These are phyloP conservation scores for Phorcus lineatus DNA, from an alignment of 2,888 invertebrate genomes.

Conservation along the genomic window DNA sequence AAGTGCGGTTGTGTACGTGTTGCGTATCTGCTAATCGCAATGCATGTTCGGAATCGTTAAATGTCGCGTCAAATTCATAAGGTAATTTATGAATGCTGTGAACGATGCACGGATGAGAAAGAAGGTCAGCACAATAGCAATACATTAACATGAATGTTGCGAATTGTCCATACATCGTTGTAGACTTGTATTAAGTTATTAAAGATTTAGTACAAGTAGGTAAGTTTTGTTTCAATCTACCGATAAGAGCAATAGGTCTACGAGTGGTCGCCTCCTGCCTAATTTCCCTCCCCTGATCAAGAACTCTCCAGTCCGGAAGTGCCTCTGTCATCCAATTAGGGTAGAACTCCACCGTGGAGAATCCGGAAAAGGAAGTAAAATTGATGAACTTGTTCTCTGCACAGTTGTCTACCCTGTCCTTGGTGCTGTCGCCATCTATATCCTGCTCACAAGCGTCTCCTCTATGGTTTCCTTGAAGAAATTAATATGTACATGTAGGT, in stretches of 20 bases:
- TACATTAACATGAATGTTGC: too few relatives aligned
- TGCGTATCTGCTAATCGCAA: too few relatives aligned
- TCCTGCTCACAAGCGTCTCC: conserved; percentile 92
- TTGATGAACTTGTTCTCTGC: conserved; percentile 78
- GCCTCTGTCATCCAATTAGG: conserved; percentile 38
- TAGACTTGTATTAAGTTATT: too few relatives aligned
- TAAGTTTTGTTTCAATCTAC: conserved; percentile 35
- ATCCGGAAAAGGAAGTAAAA: conserved; percentile 42
- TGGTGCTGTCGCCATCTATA: conserved; percentile 86
- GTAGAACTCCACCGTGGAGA: conserved; percentile 51
- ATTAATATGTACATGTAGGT: too few relatives aligned
- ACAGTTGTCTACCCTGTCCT: conserved; percentile 89
- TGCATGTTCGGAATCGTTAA: too few relatives aligned
- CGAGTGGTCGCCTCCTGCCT: conserved; percentile 50
- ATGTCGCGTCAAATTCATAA: too few relatives aligned
- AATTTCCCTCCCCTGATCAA: conserved; percentile 56
- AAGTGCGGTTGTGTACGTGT: too few relatives aligned
- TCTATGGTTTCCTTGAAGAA: conserved; percentile 79
- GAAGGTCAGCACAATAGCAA: too few relatives aligned
- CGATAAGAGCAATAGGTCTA: conserved; percentile 62
- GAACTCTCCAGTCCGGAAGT: conserved; percentile 46
- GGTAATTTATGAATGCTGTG: too few relatives aligned
- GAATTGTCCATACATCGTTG: too few relatives aligned
- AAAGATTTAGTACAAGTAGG: too few relatives aligned
- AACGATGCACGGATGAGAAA: too few relatives aligned